A percentile compares a stretch with the other conserved stretches of the same genome.
Conservation (phyloP, 2,113 vertebrate species). For the Sula dactylatra region DNA sequence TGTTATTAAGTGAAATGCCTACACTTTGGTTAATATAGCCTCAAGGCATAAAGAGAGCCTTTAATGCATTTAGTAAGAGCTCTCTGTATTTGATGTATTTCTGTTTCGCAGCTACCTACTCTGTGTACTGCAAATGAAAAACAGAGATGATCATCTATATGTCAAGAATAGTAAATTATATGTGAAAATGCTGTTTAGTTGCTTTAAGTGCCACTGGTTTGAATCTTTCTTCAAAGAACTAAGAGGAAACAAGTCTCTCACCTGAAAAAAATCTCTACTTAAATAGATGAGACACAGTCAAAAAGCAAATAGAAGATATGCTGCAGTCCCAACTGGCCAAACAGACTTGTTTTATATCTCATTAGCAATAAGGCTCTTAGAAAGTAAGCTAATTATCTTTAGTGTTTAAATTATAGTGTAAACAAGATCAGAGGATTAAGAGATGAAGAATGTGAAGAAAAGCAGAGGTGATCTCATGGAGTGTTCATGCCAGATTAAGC, state of each 20-base stretch:
- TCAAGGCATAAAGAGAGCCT: background rate
- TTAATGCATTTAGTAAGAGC: background rate
- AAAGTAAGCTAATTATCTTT: background rate
- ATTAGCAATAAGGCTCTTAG: background rate
- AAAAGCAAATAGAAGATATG: background rate
- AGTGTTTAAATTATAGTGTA: background rate
- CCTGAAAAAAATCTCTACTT: background rate
- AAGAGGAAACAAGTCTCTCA: background rate
- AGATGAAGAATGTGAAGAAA: background rate
- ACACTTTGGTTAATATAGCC: background rate
- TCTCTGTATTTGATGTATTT: background rate
- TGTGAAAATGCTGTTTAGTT: background rate
- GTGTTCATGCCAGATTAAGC: background rate
- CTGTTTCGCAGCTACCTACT: background rate
- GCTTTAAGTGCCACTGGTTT: background rate
- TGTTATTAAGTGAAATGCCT: background rate
- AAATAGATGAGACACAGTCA: background rate
- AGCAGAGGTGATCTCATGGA: background rate
- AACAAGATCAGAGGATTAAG: background rate
- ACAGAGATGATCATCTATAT: background rate
- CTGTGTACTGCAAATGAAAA: background rate
- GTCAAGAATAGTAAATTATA: background rate
- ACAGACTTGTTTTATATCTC: background rate
- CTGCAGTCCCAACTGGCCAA: background rate
- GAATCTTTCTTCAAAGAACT: background rate